phyloP scores from a whole-genome alignment of 2,888 invertebrate genomes.

The Coelopa pilipes region DNA sequence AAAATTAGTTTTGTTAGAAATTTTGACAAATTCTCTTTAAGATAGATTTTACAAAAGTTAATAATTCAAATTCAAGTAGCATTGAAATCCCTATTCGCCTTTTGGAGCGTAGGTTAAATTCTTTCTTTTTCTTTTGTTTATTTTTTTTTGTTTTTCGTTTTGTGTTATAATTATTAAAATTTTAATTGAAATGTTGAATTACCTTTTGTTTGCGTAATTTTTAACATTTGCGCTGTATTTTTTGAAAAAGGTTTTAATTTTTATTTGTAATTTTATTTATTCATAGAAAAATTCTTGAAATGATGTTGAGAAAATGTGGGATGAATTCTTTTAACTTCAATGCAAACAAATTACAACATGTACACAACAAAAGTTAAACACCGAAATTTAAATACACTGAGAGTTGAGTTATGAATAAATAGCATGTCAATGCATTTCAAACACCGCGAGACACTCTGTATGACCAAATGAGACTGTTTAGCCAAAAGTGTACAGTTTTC shows the following conservation, averaged over 20 bases:
- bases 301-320: conserved; percentile 28
- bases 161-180: background rate
- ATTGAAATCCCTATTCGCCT: conserved; percentile 64
- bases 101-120: conserved; percentile 17
- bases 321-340: conserved; percentile 30
- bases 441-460: conserved; percentile 11
- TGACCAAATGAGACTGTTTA: no score
- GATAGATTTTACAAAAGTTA: conserved; percentile 9
- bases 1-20: conserved; percentile 23
- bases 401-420: conserved; percentile 1
- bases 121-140: background rate
- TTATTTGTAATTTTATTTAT: background rate
- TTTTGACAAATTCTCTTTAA: conserved; percentile 17
- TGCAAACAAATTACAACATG: conserved; percentile 45
- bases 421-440: conserved; percentile 14
- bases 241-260: conserved; percentile 37
- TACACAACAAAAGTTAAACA: conserved; percentile 38
- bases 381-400: conserved; percentile 26
- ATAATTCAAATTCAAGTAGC: conserved; percentile 49
- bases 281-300: conserved; percentile 29
- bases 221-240: conserved; percentile 37
- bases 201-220: conserved; percentile 36
- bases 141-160: conserved; percentile 13
- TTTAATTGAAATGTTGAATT: conserved; percentile 30
- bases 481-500: no score